Conservation (phyloP, 1,140 invertebrate species). For the Aphelenchoides avenae region DNA sequence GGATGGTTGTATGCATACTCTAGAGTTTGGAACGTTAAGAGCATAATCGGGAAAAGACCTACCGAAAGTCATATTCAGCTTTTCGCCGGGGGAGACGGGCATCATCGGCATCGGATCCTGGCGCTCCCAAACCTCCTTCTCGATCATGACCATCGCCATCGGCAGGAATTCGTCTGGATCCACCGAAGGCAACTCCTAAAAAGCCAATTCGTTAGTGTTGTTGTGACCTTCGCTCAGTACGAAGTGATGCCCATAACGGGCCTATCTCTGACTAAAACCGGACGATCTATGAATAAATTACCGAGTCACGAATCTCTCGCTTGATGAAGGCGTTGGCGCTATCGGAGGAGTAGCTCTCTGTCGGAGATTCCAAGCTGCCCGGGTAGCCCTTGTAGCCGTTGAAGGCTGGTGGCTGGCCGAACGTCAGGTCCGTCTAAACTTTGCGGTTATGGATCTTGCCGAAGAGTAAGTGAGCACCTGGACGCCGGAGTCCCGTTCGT, state of each 20-base stretch:
- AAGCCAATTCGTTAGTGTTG: neutral
- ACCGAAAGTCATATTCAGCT: constrained; percentile 9
- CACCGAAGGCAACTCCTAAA: constrained; percentile 2
- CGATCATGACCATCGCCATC: constrained; percentile 2
- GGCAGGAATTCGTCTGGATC: neutral
- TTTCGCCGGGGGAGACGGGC: neutral
- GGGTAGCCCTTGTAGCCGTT: neutral
- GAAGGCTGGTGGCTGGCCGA: neutral
- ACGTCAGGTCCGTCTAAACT: neutral
- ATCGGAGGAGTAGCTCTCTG: neutral
- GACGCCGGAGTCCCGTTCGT: neutral
- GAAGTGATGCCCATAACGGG: neutral
- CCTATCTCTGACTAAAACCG: neutral
- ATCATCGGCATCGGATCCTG: neutral
- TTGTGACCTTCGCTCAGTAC: neutral
- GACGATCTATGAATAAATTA: too few species aligned
- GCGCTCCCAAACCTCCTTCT: constrained; percentile 2
- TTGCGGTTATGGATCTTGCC: neutral
- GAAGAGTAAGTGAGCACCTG: neutral
- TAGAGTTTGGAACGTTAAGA: constrained; percentile 16
- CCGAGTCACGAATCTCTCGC: constrained; percentile 1
- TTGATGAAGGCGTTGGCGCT: neutral
- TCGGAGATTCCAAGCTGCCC: too few species aligned
- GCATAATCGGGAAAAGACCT: constrained; percentile 5
- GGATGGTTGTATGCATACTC: constrained; percentile 17